phyloP scores from a whole-genome alignment of 2,113 vertebrate genomes.

The Pluvialis apricaria region DNA sequence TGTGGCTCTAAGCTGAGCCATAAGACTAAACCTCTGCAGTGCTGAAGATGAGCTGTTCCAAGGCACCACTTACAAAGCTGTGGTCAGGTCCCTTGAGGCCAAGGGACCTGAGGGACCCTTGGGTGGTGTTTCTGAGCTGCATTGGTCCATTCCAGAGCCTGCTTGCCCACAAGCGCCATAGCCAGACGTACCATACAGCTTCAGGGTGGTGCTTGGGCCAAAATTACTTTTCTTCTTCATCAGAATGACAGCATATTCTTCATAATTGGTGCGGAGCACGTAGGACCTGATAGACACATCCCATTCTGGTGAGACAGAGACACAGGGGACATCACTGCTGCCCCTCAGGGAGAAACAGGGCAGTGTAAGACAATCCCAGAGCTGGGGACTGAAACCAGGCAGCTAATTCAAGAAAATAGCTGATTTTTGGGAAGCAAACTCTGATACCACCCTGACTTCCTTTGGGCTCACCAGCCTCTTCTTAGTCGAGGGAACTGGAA shows the following conservation, averaged over 20 bases:
- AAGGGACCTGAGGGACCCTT: background rate
- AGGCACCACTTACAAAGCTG: background rate
- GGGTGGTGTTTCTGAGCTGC: background rate
- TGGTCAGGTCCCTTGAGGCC: background rate
- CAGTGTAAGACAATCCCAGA: background rate
- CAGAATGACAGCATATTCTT: conserved; percentile 84
- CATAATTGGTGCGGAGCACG: conserved; percentile 87
- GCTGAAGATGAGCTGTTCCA: background rate
- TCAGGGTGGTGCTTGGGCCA: conserved; percentile 69
- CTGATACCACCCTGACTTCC: background rate
- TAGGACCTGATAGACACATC: conserved; percentile 73
- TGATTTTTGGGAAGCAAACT: background rate
- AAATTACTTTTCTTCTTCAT: conserved; percentile 72
- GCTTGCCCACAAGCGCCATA: background rate
- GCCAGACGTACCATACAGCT: conserved; percentile 81
- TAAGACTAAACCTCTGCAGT: background rate
- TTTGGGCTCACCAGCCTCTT: background rate
- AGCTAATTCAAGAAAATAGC: background rate
- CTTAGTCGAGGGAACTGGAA: background rate
- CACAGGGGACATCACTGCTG: background rate
- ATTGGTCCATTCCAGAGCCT: background rate
- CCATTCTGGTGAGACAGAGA: conserved; percentile 74
- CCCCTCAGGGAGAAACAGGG: background rate
- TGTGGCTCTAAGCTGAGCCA: background rate
- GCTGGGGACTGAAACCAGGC: background rate